phyloP scores from a whole-genome alignment of 2,797 vertebrate species.

The Triplophysa bombifrons region DNA sequence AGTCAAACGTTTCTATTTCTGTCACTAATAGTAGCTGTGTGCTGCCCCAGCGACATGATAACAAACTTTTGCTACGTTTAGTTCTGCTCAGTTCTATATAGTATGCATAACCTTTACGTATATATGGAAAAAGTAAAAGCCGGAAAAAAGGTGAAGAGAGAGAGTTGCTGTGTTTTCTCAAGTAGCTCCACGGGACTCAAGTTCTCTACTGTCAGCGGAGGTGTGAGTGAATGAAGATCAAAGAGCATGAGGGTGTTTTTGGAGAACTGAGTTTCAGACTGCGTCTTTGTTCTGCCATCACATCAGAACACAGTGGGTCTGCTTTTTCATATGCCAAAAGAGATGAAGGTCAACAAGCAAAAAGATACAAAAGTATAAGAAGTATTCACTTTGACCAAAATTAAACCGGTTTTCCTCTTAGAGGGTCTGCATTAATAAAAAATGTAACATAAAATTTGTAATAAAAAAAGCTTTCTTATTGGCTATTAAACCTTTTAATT shows the following conservation, averaged over 20 bases:
- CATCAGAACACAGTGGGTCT: background rate
- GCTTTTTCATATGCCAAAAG: constrained; percentile 15
- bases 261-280: background rate
- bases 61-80: too few species aligned
- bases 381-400: too few species aligned
- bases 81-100: too few species aligned
- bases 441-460: too few species aligned
- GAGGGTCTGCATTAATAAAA: too few species aligned
- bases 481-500: too few species aligned
- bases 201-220: background rate
- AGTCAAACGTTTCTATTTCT: background rate
- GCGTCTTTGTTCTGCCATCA: constrained; percentile 13
- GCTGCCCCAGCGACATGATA: too few species aligned
- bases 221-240: constrained; percentile 23
- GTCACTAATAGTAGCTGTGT: too few species aligned
- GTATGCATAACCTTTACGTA: too few species aligned
- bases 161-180: background rate
- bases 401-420: too few species aligned
- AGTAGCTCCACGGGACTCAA: constrained; percentile 4
- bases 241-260: constrained; percentile 17
- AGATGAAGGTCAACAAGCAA: constrained; percentile 21
- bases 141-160: background rate
- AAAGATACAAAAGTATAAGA: background rate
- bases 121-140: background rate
- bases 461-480: too few species aligned